Base-by-base conservation (phyloP, 2,888 invertebrate species). In the Tolmerus cingulatus region DNA sequence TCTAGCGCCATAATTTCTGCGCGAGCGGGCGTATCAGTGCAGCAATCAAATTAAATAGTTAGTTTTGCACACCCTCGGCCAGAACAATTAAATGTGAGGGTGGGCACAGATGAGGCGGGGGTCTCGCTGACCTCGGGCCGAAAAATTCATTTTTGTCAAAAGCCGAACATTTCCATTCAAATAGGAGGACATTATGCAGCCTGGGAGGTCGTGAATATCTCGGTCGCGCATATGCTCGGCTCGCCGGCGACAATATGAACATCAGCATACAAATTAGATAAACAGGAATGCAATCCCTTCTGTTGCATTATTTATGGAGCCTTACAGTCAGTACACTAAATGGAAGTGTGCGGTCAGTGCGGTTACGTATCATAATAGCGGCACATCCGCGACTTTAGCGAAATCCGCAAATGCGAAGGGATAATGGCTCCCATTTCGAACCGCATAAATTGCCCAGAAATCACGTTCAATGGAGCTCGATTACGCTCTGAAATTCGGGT, bases 231-330 rank as follows among this genome's bases (percentile, higher is more conserved):
- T 77, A 40, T 77, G 77, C 14, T 37, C 77, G n/a, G 19, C 77
- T 66, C 66, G 66, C 66, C 66, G 66, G 66, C 37, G 77, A 77
- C 77, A 77, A 40, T 37, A 77, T 37, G 19, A 77, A 77, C 77
- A 77, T 37, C 40, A 40, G 77, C 37, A 77, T 77, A 77, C 77
- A 77, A 77, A 77, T 77, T 77, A 77, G 77, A 77, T 77, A 77
- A 77, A 77, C 77, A 77, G 77, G 40, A 77, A 9, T 77, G 77
- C 77, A 77, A 40, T 40, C 40, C 77, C 19, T 40, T 77, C 77
- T 77, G 77, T 77, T 77, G 30, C 37, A 77, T 77, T 34, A 77
- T 77, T 77, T 34, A 77, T 77, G 40, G 77, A 77, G 77, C 77
- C 77, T 77, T 77, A 40, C 19, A 77, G 77, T 37, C 37, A 40